These are phyloP conservation scores for Trichomalopsis sarcophagae DNA, from an alignment of 1,140 invertebrate species.

Conservation along the genomic window DNA sequence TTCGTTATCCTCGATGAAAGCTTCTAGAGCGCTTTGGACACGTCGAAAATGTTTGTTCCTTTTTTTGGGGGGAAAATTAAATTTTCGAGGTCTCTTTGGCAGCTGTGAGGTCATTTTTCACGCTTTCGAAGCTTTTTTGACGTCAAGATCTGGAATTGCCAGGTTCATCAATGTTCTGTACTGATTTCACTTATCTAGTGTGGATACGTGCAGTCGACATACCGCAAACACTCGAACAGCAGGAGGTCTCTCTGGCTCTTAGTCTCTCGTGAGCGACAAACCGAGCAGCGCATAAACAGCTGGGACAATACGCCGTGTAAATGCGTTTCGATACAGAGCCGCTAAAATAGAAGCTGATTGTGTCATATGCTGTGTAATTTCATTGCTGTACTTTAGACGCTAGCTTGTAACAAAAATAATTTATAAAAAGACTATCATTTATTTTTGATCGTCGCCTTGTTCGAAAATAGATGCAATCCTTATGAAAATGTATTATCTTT, in stretches of 20 bases:
- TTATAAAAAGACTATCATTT: no score
- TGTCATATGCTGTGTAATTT: neutral
- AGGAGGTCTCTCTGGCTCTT: neutral
- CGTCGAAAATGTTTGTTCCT: neutral
- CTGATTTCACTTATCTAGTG: slow-evolving; percentile 25
- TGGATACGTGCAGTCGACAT: slow-evolving; percentile 20
- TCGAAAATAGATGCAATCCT: no score
- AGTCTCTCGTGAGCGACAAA: neutral
- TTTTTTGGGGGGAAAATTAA: no score
- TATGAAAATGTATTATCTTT: no score
- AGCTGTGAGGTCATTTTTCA: no score
- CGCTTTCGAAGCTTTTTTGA: no score
- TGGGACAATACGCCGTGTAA: slow-evolving; percentile 9
- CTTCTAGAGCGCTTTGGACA: no score
- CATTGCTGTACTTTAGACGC: neutral
- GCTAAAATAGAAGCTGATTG: neutral
- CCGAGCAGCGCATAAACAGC: slow-evolving; percentile 24
- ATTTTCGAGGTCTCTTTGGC: no score
- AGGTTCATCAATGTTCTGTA: neutral
- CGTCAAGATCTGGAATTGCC: neutral
- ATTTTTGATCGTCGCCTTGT: no score
- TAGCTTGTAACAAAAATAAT: no score
- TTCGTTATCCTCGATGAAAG: slow-evolving; percentile 32
- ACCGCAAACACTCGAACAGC: slow-evolving; percentile 23
- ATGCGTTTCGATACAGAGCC: neutral